These are phyloP conservation scores for Mythimna ferrago DNA, from an alignment of 2,888 invertebrate species.

Conservation along the genomic window DNA sequence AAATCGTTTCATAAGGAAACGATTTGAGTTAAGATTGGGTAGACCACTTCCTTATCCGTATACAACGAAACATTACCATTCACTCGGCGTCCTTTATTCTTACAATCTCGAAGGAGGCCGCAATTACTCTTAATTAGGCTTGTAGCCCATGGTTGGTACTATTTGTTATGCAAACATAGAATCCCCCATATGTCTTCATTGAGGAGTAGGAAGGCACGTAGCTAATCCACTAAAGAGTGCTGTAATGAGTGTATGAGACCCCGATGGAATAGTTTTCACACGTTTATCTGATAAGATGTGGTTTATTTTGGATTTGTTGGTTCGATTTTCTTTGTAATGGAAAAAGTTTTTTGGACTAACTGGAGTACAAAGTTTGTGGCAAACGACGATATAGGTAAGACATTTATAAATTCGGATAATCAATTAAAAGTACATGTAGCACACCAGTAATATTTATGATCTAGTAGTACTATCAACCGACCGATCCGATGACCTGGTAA, in stretches of 20 bases:
- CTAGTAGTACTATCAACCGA: too few species aligned
- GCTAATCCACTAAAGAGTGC: constrained; percentile 63
- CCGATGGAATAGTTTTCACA: constrained; percentile 44
- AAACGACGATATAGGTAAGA: background rate
- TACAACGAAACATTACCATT: constrained; percentile 54
- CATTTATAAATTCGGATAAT: too few species aligned
- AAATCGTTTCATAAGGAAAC: constrained; percentile 38
- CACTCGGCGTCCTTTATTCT: constrained; percentile 53
- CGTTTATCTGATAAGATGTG: constrained; percentile 23
- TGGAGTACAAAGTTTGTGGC: background rate
- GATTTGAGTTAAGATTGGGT: too few species aligned
- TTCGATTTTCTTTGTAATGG: constrained; percentile 2
- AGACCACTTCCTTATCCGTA: background rate
- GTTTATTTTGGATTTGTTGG: constrained; percentile 14
- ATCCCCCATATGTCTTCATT: constrained; percentile 81
- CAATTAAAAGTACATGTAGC: too few species aligned
- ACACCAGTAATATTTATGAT: too few species aligned
- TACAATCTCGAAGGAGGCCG: constrained; percentile 70
- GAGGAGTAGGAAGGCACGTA: constrained; percentile 70
- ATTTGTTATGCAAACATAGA: constrained; percentile 82
- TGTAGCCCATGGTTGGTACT: constrained; percentile 67
- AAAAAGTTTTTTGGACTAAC: background rate
- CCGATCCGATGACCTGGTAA: too few species aligned
- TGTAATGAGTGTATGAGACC: constrained; percentile 61
- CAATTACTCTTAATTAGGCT: constrained; percentile 86